These are phyloP conservation scores for Apodemia hepburni DNA, from an alignment of 2,888 invertebrate genomes.

Conservation along the genomic window DNA sequence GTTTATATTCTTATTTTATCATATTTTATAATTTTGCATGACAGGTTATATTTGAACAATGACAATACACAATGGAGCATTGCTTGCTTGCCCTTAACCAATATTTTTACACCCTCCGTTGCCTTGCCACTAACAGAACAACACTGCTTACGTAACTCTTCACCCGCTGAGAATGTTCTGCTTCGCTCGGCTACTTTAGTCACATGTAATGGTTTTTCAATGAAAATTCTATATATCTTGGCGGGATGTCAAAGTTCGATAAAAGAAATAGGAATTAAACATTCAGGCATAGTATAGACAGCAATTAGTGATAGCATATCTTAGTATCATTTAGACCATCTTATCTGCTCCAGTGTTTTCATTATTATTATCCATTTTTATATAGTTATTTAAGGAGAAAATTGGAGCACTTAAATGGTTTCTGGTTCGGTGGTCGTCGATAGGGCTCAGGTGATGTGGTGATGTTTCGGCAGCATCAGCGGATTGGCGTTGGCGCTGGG, in stretches of 20 bases:
- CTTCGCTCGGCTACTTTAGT: slow-evolving; percentile 66
- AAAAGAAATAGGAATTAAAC: not conserved
- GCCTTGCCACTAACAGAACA: slow-evolving; percentile 78
- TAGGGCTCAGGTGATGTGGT: slow-evolving; percentile 77
- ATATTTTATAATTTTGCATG: slow-evolving; percentile 33
- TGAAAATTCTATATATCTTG: slow-evolving; percentile 43
- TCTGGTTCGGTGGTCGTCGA: slow-evolving; percentile 45
- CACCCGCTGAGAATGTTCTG: slow-evolving; percentile 78
- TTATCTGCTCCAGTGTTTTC: slow-evolving; percentile 63
- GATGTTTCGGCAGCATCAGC: slow-evolving; percentile 79
- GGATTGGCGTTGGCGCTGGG: slow-evolving; percentile 80
- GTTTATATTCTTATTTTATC: slow-evolving; percentile 8
- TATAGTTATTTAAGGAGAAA: slow-evolving; percentile 18
- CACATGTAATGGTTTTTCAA: slow-evolving; percentile 7
- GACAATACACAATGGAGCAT: slow-evolving; percentile 31
- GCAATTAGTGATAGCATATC: slow-evolving; percentile 40
- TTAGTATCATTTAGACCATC: slow-evolving; percentile 49
- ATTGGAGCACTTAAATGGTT: slow-evolving; percentile 66
- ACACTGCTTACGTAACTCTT: slow-evolving; percentile 68
- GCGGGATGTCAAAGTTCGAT: slow-evolving; percentile 51
- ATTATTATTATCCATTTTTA: slow-evolving; percentile 16
- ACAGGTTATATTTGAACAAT: slow-evolving; percentile 31
- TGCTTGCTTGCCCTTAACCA: slow-evolving; percentile 62
- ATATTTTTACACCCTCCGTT: slow-evolving; percentile 53
- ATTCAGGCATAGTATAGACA: slow-evolving; percentile 8